phyloP scores from a whole-genome alignment of 92 coral and sea anemone genomes.

The Epizoanthus rinbou region DNA sequence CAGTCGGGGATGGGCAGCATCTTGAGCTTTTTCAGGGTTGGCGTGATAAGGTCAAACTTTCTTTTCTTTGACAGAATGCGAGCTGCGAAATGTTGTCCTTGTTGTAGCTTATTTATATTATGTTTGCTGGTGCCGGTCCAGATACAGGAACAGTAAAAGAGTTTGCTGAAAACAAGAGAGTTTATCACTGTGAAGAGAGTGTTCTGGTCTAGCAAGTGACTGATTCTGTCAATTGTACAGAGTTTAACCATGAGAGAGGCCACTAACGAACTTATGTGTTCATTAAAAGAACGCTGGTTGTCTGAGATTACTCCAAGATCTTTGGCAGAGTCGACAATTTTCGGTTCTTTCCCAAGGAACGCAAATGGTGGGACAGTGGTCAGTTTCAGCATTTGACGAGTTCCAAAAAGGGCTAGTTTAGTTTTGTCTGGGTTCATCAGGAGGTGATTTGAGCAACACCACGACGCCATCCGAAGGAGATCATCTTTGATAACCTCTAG shows the following conservation, averaged over 20 bases:
- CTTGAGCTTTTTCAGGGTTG: conserved; percentile 4
- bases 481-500: too few species aligned
- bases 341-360: neutral
- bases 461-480: too few species aligned
- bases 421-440: too few species aligned
- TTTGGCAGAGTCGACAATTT: neutral
- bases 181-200: neutral
- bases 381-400: neutral
- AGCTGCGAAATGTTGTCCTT: conserved; percentile 11
- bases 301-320: conserved; percentile 9
- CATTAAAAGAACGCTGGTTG: neutral
- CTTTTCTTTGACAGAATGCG: neutral
- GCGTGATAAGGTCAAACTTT: neutral
- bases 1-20: conserved; percentile 1
- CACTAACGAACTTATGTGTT: neutral
- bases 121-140: conserved; percentile 16
- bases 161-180: conserved; percentile 4
- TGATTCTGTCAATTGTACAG: neutral
- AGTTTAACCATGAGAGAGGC: neutral
- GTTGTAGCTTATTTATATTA: neutral
- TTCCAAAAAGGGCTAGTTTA: too few species aligned
- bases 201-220: neutral
- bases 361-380: neutral
- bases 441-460: too few species aligned
- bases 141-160: conserved; percentile 10